Conservation (phyloP, 2,888 invertebrate genomes). For the Orthonevra nobilis region DNA sequence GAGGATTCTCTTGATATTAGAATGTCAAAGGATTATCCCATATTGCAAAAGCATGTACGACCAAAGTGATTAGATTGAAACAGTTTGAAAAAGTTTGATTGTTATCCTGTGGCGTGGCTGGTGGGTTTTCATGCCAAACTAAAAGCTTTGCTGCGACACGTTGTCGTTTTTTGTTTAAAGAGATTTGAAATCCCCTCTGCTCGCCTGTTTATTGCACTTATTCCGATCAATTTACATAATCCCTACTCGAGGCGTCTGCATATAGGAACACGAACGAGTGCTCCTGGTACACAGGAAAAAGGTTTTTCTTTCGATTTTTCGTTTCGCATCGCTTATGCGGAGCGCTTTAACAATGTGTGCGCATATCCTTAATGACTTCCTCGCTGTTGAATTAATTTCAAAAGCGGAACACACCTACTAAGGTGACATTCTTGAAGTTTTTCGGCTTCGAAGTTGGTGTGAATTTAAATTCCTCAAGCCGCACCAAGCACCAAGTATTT, state of each 20-base stretch:
- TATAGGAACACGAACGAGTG: too few species aligned
- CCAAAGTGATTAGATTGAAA: constrained; percentile 17
- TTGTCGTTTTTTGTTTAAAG: too few species aligned
- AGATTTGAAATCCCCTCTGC: too few species aligned
- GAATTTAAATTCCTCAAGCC: neutral
- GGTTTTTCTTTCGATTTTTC: neutral
- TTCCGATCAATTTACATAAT: constrained; percentile 20
- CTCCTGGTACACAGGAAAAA: neutral
- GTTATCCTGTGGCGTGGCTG: too few species aligned
- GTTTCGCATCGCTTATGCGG: too few species aligned
- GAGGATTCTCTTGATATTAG: too few species aligned
- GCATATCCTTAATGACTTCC: constrained; percentile 12
- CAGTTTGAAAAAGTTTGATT: too few species aligned
- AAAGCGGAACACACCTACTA: neutral
- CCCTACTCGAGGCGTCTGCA: neutral
- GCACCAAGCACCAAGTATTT: neutral
- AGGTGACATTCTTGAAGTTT: neutral
- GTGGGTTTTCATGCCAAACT: too few species aligned
- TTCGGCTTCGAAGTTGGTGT: neutral
- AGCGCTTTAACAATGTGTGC: constrained; percentile 21
- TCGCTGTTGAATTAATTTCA: constrained; percentile 21
- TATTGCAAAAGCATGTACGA: neutral
- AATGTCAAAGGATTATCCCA: constrained; percentile 3
- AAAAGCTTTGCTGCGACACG: too few species aligned
- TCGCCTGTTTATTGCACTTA: neutral